Evolutionary conservation across 2,888 invertebrate species (phyloP).

Genomic region (Phalera bucephala): DNA sequence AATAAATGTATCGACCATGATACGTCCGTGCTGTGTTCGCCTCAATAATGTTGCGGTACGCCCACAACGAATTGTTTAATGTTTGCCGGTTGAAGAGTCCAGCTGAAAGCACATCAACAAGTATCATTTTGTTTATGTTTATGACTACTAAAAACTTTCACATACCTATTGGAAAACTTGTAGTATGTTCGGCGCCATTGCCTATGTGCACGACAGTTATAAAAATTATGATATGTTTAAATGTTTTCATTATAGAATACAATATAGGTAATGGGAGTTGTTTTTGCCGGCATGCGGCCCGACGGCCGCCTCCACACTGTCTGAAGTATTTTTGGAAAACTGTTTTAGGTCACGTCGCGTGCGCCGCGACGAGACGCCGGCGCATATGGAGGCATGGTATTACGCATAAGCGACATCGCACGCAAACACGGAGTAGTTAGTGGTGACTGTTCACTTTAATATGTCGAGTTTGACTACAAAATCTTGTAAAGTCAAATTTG

Average conservation of each 20-base stretch:
- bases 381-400: constrained; percentile 7
- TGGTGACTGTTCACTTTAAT: too few species aligned
- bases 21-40: constrained; percentile 45
- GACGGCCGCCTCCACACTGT: constrained; percentile 54
- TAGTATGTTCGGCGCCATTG: constrained; percentile 30
- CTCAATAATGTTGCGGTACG: constrained; percentile 51
- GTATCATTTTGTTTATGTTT: neutral
- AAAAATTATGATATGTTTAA: constrained; percentile 35
- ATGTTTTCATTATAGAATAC: constrained; percentile 31
- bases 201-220: constrained; percentile 12
- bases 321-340: constrained; percentile 79
- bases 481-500: too few species aligned
- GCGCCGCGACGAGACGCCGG: constrained; percentile 28
- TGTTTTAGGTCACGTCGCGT: constrained; percentile 71
- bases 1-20: constrained; percentile 48
- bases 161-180: constrained; percentile 64
- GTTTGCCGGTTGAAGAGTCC: constrained; percentile 71
- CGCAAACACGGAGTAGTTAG: too few species aligned
- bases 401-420: too few species aligned
- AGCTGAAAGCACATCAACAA: constrained; percentile 55
- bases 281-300: constrained; percentile 50
- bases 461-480: too few species aligned
- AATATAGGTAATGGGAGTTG: constrained; percentile 30
- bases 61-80: constrained; percentile 42
- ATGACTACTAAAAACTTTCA: constrained; percentile 3